Base-by-base conservation (phyloP, 2,797 vertebrate genomes). In the Rousettus madagascariensis region DNA sequence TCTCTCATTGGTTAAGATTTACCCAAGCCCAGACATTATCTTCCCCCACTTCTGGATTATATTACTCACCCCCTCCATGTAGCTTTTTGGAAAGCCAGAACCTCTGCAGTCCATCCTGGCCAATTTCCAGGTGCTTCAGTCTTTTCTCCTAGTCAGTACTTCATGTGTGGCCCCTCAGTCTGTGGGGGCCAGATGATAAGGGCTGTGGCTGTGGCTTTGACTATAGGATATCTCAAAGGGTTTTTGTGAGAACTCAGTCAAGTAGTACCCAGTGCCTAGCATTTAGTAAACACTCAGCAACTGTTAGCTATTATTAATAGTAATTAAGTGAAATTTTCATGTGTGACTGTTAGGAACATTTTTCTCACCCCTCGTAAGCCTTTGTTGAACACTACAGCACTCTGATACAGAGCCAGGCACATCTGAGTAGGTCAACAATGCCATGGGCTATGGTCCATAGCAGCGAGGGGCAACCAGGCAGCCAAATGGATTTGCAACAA, bases 251-350 rank as follows among this genome's bases (percentile, higher is more conserved):
- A 51, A 49, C 79, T 57, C 20, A 17, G 24, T 55, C 59, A 57
- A 78, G 12, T 43, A 66, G 78, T 84, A 66, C 15, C 30, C 55
- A 78, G 33, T 85, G 28, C 46, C 87, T 94, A 80, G 66, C 46
- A 77, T 90, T 82, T 49, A 97, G 55, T n/a, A 61, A 79, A 43
- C 15, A 61, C 36, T 88, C 16, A 88, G 51, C 36, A 77, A 96
- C 78, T 53, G 15, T 59, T 53, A 90, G 20, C 22, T 80, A 43
- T n/a, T 89, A 80, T 69, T 65, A 61, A 68, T 3, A 91, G 12
- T 61, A 75, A 93, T 55, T 74, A 36, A 24, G 57, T 68, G 30
- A 68, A 59, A 51, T 6, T 80, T 78, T n/a, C 41, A 15, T 46
- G 16, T 36, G 55, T 85, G 72, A 79, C 72, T 74, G 15, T 0